A percentile compares a stretch with the other conserved stretches of the same genome.
Conservation (phyloP, 2,113 vertebrate genomes). For the Pseudolaguvia tuberculata region DNA sequence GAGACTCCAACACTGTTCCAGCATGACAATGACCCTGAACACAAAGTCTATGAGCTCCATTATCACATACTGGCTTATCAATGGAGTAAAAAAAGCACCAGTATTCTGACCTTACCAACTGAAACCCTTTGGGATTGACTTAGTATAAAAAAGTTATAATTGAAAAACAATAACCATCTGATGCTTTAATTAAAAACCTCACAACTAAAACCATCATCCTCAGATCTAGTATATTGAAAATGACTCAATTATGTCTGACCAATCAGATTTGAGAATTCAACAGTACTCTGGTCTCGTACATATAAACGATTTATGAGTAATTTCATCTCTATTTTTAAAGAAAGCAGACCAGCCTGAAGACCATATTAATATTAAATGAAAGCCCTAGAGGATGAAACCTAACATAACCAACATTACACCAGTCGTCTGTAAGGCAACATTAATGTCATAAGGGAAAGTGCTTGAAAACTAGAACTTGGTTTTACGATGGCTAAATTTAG, state of each 20-base stretch:
- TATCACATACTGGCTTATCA: no score
- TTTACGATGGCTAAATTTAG: slow-evolving; percentile 40
- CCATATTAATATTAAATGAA: not conserved
- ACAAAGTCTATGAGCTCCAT: no score
- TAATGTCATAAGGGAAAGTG: slow-evolving; percentile 38
- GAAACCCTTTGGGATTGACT: no score
- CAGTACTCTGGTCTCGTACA: not conserved
- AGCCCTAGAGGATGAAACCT: slow-evolving; percentile 4
- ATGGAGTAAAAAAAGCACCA: no score
- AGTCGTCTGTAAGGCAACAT: slow-evolving; percentile 32
- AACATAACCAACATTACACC: slow-evolving; percentile 30
- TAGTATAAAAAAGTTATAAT: not conserved
- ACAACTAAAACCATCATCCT: not conserved
- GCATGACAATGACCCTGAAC: no score
- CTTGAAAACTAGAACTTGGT: slow-evolving; percentile 3
- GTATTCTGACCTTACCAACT: no score
- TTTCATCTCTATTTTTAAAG: not conserved
- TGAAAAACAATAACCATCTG: not conserved
- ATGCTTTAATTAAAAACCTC: not conserved
- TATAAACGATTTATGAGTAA: not conserved
- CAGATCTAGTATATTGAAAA: not conserved
- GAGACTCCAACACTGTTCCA: no score
- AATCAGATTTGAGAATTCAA: not conserved
- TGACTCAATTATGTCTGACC: not conserved
- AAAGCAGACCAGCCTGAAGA: not conserved